Percentiles rank a stretch among this genome's conserved stretches.
These are phyloP conservation scores for Hoplodrina blanda DNA, from an alignment of 2,888 invertebrate genomes.

Conservation along the genomic window DNA sequence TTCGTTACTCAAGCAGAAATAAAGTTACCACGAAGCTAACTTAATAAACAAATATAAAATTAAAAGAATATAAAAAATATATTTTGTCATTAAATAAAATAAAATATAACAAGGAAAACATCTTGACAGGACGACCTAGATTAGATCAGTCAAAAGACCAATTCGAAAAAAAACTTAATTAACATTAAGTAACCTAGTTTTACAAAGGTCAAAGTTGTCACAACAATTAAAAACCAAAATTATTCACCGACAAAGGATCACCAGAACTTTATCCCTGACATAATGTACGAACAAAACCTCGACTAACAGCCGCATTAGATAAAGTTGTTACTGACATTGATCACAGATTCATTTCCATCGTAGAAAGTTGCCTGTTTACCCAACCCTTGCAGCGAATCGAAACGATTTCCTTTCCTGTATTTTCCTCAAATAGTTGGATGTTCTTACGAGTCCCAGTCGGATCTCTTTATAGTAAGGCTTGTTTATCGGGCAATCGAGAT, in stretches of 20 bases:
- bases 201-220: conserved; percentile 46
- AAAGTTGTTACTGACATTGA: conserved; percentile 63
- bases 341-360: conserved; percentile 69
- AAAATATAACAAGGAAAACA: conserved; percentile 30
- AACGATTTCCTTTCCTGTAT: conserved; percentile 71
- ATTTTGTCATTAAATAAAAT: background rate
- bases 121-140: conserved; percentile 16
- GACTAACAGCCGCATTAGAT: conserved; percentile 39
- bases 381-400: conserved; percentile 63
- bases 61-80: background rate
- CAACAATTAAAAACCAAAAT: conserved; percentile 24
- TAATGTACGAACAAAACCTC: conserved; percentile 33
- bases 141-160: conserved; percentile 31
- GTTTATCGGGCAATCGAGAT: conserved; percentile 76
- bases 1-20: background rate
- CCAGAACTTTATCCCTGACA: conserved; percentile 47
- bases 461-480: conserved; percentile 77
- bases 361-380: conserved; percentile 64
- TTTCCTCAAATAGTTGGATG: conserved; percentile 74
- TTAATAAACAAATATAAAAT: background rate
- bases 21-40: too few species aligned
- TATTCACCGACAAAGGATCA: conserved; percentile 16
- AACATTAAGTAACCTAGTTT: conserved; percentile 24
- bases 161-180: conserved; percentile 14
- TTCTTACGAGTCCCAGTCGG: conserved; percentile 70